phyloP scores from a whole-genome alignment of 2,888 invertebrate genomes.

The Troides oblongomaculatus region DNA sequence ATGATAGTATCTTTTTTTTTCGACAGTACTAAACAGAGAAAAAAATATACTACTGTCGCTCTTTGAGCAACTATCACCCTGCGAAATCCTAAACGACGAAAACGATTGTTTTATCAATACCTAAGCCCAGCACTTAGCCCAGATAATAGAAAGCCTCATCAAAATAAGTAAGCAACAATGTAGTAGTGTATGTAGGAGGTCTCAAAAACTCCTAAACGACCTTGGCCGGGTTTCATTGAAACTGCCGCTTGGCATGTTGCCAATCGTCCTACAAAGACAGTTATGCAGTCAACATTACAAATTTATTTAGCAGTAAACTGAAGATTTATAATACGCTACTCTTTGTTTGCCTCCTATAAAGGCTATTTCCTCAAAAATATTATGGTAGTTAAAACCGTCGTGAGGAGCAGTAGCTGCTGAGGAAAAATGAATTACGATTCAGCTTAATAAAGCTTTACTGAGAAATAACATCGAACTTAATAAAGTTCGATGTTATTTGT shows the following conservation, averaged over 20 bases:
- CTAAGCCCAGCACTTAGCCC: too few relatives aligned
- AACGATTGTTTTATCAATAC: too few relatives aligned
- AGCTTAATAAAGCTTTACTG: too few relatives aligned
- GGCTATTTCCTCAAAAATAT: slow-evolving; percentile 25
- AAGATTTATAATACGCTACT: slow-evolving; percentile 33
- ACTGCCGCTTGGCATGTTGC: slow-evolving; percentile 32
- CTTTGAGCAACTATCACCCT: too few relatives aligned
- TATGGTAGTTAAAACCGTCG: slow-evolving; percentile 8
- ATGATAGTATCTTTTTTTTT: too few relatives aligned
- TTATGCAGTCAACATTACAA: slow-evolving; percentile 36
- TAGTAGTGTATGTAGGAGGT: background rate
- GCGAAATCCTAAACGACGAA: too few relatives aligned
- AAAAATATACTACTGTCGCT: too few relatives aligned
- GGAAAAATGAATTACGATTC: slow-evolving; percentile 2
- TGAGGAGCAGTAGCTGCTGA: slow-evolving; percentile 5
- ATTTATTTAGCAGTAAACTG: slow-evolving; percentile 36
- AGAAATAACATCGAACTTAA: too few relatives aligned
- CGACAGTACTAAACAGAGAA: too few relatives aligned
- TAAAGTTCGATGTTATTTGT: background rate
- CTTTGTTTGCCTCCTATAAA: slow-evolving; percentile 25
- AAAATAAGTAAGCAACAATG: background rate
- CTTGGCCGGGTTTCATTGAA: slow-evolving; percentile 10
- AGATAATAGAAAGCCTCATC: background rate
- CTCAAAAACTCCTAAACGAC: slow-evolving; percentile 5
- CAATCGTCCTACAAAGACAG: slow-evolving; percentile 35